Evolutionary conservation across 2,888 invertebrate species (phyloP).

Genomic region (Serripes groenlandicus): DNA sequence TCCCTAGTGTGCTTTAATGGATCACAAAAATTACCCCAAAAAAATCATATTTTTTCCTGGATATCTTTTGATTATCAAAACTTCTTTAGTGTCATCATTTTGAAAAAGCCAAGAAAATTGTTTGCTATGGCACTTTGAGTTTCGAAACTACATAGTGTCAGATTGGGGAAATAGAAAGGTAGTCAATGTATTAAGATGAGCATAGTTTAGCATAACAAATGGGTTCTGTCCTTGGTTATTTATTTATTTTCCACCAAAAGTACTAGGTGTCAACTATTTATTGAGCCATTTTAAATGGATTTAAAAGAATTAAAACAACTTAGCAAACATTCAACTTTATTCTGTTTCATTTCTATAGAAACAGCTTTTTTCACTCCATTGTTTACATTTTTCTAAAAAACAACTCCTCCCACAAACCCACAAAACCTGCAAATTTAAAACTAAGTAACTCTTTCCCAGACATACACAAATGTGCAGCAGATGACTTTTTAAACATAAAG

Average conservation of each 20-base stretch:
- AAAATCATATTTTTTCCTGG: too few species aligned
- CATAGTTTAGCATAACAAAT: slow-evolving; percentile 7
- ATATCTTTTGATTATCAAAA: too few species aligned
- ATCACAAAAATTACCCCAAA: too few species aligned
- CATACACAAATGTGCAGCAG: too few species aligned
- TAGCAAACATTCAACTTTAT: slow-evolving; percentile 15
- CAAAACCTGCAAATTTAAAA: background rate
- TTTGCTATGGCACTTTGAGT: too few species aligned
- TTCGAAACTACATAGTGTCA: too few species aligned
- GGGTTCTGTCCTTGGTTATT: slow-evolving; percentile 10
- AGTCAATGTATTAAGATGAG: background rate
- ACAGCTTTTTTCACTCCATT: background rate
- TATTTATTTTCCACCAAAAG: slow-evolving; percentile 15
- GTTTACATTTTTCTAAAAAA: background rate
- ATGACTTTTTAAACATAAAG: too few species aligned
- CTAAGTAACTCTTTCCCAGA: too few species aligned
- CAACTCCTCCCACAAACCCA: background rate
- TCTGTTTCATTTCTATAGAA: slow-evolving; percentile 16
- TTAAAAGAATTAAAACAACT: slow-evolving; percentile 14
- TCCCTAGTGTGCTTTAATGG: too few species aligned
- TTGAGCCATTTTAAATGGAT: background rate
- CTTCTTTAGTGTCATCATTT: too few species aligned
- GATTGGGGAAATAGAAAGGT: too few species aligned
- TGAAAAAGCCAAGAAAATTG: too few species aligned
- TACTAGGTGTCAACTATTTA: slow-evolving; percentile 10